Conservation (phyloP, 2,888 invertebrate genomes). For the Odontomyia ornata region DNA sequence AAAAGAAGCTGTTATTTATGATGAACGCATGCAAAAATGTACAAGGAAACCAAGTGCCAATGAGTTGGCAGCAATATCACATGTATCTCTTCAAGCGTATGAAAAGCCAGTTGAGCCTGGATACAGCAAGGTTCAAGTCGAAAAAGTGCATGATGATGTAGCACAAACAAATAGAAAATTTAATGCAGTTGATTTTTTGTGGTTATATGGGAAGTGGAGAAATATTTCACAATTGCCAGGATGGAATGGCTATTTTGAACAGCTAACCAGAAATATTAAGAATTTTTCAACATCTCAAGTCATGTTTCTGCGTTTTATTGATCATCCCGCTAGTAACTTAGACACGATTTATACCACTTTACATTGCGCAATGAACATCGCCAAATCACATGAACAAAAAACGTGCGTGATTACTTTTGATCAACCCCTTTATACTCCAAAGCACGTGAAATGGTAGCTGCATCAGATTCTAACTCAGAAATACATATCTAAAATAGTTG, state of each 20-base stretch:
- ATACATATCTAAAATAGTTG: too few relatives aligned
- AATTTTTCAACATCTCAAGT: slow-evolving; percentile 51
- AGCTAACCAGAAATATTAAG: slow-evolving; percentile 53
- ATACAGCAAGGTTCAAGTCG: not conserved
- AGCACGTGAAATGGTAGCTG: too few relatives aligned
- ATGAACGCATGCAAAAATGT: not conserved
- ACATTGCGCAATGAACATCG: slow-evolving; percentile 50
- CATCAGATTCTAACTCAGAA: slow-evolving; percentile 49
- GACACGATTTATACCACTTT: slow-evolving; percentile 53
- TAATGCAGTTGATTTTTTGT: slow-evolving; percentile 50
- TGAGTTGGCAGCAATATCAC: too few relatives aligned
- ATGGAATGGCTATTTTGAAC: slow-evolving; percentile 58
- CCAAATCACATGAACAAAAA: slow-evolving; percentile 52
- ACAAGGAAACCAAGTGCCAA: not conserved
- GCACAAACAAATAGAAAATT: slow-evolving; percentile 49
- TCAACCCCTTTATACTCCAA: too few relatives aligned
- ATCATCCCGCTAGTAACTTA: slow-evolving; percentile 49
- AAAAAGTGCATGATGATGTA: slow-evolving; percentile 54
- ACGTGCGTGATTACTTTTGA: too few relatives aligned
- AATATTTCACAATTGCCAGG: slow-evolving; percentile 55
- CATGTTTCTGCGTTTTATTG: slow-evolving; percentile 50
- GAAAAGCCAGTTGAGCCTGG: not conserved
- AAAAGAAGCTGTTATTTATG: not conserved
- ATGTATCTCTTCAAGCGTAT: not conserved
- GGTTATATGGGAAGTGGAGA: too few relatives aligned